Evolutionary conservation across 2,113 vertebrate genomes (phyloP), one percentile per base, ranked within the genome.

Genomic region (Sinocyclocheilus rhinocerous): DNA sequence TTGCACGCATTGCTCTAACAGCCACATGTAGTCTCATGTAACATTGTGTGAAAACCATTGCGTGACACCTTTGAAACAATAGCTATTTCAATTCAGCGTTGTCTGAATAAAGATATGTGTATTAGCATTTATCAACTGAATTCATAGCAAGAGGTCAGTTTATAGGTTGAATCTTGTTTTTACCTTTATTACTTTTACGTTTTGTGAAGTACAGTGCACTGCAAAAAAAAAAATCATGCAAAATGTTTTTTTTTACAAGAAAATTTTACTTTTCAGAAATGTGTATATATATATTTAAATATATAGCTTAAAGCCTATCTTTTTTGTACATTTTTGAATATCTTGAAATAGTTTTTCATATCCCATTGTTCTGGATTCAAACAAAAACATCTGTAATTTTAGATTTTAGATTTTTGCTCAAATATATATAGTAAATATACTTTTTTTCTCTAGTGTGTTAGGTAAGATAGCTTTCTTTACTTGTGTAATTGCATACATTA

Each of bases 1-100:
- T 76, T 67, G 29, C 55, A 29, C 24, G n/a, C 39, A 42, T 83
- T 79, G 10, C 11, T 65, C 63, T 26, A 72, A 70, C 70, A 52
- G 36, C 39, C 65, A n/a, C 48, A 24, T 73, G 24, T 15, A 26
- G 61, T 39, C 52, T 16, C 24, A 42, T 57, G 45, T 61, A 79
- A 61, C 50, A 73, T 45, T 87, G 61, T 72, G 65, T 79, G 33
- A 78, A 59, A 75, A 20, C 18, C n/a, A 45, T 72, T 84, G 67
- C 9, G 4, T 72, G 67, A 36, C 6, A 36, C 8, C 20, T 61
- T 59, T n/a, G 57, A 70, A 70, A 36, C 67, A 70, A 70, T 61
- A 36, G 16, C 33, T 20, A 18, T 70, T 9, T 65, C 8, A 55
- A 45, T 1, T 42, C 69, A 20, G 6, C 15, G 6, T 69, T 42